A percentile compares a stretch with the other conserved stretches of the same genome.
Conservation (phyloP, 2,888 invertebrate species). For the Cryptus viduatorius region DNA sequence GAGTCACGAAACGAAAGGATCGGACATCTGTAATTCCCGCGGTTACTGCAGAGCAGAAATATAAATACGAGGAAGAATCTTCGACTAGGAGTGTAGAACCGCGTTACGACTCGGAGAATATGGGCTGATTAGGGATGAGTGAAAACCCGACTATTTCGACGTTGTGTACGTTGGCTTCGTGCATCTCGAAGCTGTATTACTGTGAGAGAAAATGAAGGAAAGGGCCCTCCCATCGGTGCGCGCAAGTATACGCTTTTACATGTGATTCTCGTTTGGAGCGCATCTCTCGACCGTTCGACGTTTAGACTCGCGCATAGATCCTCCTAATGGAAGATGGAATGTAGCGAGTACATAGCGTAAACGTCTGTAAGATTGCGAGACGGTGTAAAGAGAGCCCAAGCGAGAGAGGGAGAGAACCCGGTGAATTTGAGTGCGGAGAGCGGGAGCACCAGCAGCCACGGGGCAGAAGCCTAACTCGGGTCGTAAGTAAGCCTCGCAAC, state of each 20-base stretch:
- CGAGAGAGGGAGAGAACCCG: constrained; percentile 56
- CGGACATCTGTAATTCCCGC: not conserved
- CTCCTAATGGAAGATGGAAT: constrained; percentile 80
- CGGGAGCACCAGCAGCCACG: constrained; percentile 20
- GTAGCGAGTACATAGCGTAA: constrained; percentile 76
- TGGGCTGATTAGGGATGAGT: constrained; percentile 68
- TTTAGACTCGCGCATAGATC: constrained; percentile 63
- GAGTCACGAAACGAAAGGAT: not conserved
- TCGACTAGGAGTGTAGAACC: constrained; percentile 11
- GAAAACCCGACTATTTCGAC: constrained; percentile 45
- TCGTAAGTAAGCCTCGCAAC: constrained; percentile 77
- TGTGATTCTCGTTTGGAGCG: constrained; percentile 56
- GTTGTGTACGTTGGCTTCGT: constrained; percentile 49
- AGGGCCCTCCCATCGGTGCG: constrained; percentile 38
- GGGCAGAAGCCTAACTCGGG: constrained; percentile 48
- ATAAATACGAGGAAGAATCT: constrained; percentile 14
- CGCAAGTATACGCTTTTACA: constrained; percentile 50
- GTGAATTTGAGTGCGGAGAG: constrained; percentile 49
- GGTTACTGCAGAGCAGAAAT: not conserved
- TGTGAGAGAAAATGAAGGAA: not conserved
- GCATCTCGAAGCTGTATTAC: constrained; percentile 59
- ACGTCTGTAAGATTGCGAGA: constrained; percentile 75
- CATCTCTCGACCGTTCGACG: constrained; percentile 57
- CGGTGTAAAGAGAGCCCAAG: constrained; percentile 22
- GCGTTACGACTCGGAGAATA: constrained; percentile 18